Evolutionary conservation across 2,888 invertebrate species (phyloP).

Genomic region (Euzophera pinguis): DNA sequence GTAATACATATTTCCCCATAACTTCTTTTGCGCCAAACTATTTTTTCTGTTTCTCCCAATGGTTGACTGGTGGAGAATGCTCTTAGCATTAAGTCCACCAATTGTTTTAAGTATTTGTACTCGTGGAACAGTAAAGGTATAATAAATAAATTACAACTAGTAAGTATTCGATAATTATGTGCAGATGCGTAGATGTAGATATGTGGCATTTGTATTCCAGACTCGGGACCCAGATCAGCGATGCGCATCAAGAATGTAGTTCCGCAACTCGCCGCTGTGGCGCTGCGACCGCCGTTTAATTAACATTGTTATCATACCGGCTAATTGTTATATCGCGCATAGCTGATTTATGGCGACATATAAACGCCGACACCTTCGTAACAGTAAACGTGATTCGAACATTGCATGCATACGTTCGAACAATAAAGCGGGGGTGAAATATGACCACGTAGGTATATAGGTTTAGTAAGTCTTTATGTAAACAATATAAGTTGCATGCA

Average conservation of each 20-base stretch:
- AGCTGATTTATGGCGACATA: conserved; percentile 75
- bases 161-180: too few relatives aligned
- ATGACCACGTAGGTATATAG: conserved; percentile 31
- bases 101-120: too few relatives aligned
- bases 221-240: neutral
- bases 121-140: too few relatives aligned
- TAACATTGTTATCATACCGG: conserved; percentile 79
- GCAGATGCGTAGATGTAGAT: too few relatives aligned
- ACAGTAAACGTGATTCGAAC: conserved; percentile 67
- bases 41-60: too few relatives aligned
- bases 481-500: too few relatives aligned
- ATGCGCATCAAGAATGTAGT: conserved; percentile 30
- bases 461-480: too few relatives aligned
- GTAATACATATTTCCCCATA: too few relatives aligned
- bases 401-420: conserved; percentile 53
- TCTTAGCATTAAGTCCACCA: too few relatives aligned
- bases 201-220: neutral
- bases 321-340: conserved; percentile 80
- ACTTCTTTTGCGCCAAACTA: too few relatives aligned
- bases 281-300: conserved; percentile 67
- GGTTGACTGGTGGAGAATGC: too few relatives aligned
- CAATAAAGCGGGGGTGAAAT: conserved; percentile 43
- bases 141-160: too few relatives aligned
- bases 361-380: conserved; percentile 74
- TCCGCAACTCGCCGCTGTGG: conserved; percentile 37